Base-by-base conservation (phyloP, 2,888 invertebrate genomes). In the Ectemnius lituratus region DNA sequence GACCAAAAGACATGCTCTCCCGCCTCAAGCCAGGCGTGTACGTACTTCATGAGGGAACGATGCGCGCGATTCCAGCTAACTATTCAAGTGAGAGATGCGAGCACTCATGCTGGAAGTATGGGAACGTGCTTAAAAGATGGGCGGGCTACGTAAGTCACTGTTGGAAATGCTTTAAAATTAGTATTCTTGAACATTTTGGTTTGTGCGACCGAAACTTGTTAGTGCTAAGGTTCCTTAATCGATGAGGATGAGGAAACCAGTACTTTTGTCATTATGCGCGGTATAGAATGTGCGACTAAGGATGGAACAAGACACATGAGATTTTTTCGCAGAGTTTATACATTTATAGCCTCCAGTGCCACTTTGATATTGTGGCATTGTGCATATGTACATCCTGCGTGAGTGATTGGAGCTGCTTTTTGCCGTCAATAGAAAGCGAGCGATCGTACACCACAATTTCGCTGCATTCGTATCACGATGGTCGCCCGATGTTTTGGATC, bases 381-480 rank as follows among this genome's bases (percentile, higher is more conserved):
- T 62, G 59, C 49, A 0, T 2, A 37, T 11, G 37, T 8, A 23
- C 16, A 23, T 20, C 37, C 45, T 47, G 70, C 62, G 73, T 66
- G 76, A 78, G 37, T 37, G 73, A 73, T 78, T 70, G 76, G 73
- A 73, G 73, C 67, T 73, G 62, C 64, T 58, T 70, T 37, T 56
- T 52, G 77, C 70, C 73, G 67, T 37, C 67, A 67, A 76, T 78
- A 70, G 77, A 76, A 73, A 78, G 77, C 76, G 76, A 64, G 66
- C 69, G 71, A 76, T 73, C 47, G 62, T 67, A 61, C 76, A 70
- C 77, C 67, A 69, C 76, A 70, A 69, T 69, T 37, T 8, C 77
- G 64, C 62, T 69, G 77, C 76, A 76, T 78, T 76, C 67, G 77
- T 70, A 69, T 70, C 73, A 69, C 70, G 76, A 76, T 73, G 78